Evolutionary conservation across 2,888 invertebrate species (phyloP).

Genomic region (Drosophila picticornis): DNA sequence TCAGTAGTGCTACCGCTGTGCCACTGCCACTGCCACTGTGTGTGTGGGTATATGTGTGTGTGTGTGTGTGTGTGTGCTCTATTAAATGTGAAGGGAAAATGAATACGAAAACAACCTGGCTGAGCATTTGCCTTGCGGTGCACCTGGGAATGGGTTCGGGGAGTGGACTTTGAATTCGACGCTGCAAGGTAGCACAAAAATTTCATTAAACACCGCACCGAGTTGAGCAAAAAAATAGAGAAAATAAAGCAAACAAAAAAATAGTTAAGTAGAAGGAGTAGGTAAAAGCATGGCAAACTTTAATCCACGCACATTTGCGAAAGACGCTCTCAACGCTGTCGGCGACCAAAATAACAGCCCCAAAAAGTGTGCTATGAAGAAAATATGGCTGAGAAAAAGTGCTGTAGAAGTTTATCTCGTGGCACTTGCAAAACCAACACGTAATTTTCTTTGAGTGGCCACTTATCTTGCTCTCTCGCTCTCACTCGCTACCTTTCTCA

Average conservation of each 20-base stretch:
- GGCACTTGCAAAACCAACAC: constrained; percentile 68
- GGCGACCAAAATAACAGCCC: constrained; percentile 31
- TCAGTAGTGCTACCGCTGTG: constrained; percentile 42
- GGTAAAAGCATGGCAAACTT: constrained; percentile 70
- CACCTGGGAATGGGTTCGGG: constrained; percentile 3
- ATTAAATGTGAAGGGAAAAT: constrained; percentile 7
- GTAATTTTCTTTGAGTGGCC: constrained; percentile 73
- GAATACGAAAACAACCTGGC: constrained; percentile 37
- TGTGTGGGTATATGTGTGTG: constrained; percentile 2
- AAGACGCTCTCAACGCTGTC: constrained; percentile 32
- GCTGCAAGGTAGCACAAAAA: constrained; percentile 51
- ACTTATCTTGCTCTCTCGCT: constrained; percentile 53
- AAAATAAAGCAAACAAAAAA: neutral
- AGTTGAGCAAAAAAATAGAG: constrained; percentile 38
- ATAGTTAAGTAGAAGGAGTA: constrained; percentile 31
- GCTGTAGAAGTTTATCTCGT: constrained; percentile 63
- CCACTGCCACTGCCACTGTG: neutral
- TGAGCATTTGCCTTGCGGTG: constrained; percentile 40
- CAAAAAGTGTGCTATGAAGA: constrained; percentile 35
- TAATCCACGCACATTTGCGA: constrained; percentile 66
- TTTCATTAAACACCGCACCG: constrained; percentile 69
- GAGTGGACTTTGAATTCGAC: constrained; percentile 8
- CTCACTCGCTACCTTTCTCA: neutral
- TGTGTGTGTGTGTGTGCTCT: constrained; percentile 6
- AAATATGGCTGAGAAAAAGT: constrained; percentile 22